Percentiles rank a stretch among this genome's conserved stretches.
phyloP scores from a whole-genome alignment of 2,888 invertebrate species.

The Rotaria sp. region DNA sequence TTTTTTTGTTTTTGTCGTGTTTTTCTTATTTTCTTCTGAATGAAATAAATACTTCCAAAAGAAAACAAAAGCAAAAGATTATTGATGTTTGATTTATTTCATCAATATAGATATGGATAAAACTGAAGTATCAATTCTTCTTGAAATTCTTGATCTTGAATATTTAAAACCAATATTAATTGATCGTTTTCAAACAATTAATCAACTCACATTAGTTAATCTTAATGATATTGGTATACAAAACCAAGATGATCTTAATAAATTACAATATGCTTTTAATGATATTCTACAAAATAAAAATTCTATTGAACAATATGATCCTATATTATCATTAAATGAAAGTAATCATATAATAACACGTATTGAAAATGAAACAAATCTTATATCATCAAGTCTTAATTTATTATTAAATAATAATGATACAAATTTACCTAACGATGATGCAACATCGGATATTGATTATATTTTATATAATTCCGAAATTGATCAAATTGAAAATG shows the following conservation, averaged over 20 bases:
- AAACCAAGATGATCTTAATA: background rate
- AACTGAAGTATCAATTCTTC: background rate
- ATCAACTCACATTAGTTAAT: background rate
- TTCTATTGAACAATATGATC: background rate
- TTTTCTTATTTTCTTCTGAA: background rate
- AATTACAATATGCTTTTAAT: background rate
- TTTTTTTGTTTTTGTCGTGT: background rate
- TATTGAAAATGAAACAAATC: constrained; percentile 16
- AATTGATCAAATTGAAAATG: background rate
- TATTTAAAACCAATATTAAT: constrained; percentile 21
- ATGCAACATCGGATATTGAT: background rate
- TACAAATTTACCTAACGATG: background rate
- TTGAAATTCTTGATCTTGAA: constrained; percentile 26
- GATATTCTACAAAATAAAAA: background rate
- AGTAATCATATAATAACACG: background rate
- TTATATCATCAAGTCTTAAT: background rate
- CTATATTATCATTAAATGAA: background rate
- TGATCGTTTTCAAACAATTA: background rate
- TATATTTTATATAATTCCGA: background rate
- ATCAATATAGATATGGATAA: background rate
- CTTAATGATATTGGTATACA: background rate
- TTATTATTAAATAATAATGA: background rate
- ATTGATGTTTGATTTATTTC: background rate
- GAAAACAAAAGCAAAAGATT: background rate
- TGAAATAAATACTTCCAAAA: background rate